Percentiles rank a stretch among this genome's conserved stretches.
phyloP scores from a whole-genome alignment of 2,797 vertebrate species.

The Diglossa cyanea region DNA sequence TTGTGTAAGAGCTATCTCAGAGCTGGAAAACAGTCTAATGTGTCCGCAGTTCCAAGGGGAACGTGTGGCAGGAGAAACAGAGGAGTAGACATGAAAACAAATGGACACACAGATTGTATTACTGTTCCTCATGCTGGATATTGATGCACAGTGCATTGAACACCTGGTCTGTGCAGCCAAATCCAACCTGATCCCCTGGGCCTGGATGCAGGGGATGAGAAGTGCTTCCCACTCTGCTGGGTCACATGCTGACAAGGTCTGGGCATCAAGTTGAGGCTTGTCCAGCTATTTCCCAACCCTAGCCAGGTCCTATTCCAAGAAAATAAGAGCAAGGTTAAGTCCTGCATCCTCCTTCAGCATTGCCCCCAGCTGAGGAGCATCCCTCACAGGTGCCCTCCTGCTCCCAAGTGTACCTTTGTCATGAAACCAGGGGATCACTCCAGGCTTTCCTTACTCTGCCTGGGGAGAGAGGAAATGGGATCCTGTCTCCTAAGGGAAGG shows the following conservation, averaged over 20 bases:
- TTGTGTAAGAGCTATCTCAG: neutral
- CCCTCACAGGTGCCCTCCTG: neutral
- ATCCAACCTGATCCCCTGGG: neutral
- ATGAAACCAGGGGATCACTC: neutral
- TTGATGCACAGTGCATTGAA: accelerated
- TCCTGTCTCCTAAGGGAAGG: neutral
- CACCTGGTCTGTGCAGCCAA: neutral
- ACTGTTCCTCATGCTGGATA: neutral
- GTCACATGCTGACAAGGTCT: too few relatives aligned
- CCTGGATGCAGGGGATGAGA: neutral
- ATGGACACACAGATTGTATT: neutral
- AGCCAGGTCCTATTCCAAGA: neutral
- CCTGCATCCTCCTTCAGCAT: neutral
- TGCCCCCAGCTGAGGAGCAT: neutral
- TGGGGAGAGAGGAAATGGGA: neutral
- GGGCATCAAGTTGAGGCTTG: neutral
- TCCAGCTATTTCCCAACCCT: neutral
- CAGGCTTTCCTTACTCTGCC: neutral
- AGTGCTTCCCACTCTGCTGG: neutral
- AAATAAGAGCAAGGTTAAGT: neutral
- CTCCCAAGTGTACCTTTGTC: neutral
- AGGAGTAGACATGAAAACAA: neutral
- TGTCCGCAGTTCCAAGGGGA: neutral
- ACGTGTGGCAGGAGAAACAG: neutral
- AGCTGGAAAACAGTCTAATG: neutral